These are phyloP conservation scores for Caradrina clavipalpis DNA, from an alignment of 2,888 invertebrate genomes.

Conservation along the genomic window DNA sequence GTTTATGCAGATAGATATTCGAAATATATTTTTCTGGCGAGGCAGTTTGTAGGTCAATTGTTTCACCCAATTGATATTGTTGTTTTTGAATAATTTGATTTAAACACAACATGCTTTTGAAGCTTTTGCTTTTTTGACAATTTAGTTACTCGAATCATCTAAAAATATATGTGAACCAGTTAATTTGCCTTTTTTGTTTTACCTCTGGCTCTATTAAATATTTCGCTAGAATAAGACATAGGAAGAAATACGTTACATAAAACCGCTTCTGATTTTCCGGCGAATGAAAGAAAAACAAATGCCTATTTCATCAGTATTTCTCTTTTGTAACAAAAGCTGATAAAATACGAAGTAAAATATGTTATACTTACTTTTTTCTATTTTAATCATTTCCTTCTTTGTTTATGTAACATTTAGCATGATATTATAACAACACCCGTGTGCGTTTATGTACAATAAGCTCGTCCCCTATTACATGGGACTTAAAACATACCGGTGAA, in stretches of 20 bases:
- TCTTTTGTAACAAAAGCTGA: neutral
- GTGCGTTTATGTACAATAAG: no score
- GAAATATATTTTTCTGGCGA: neutral
- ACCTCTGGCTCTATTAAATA: neutral
- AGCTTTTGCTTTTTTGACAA: neutral
- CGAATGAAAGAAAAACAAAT: slow-evolving; percentile 26
- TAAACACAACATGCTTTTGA: neutral
- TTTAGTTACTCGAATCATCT: no score
- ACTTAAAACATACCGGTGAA: no score
- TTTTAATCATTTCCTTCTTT: no score
- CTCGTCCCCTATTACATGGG: no score
- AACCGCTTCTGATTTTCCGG: neutral
- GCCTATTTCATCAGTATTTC: slow-evolving; percentile 1
- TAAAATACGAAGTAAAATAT: no score
- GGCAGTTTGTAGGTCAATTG: neutral
- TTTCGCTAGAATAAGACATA: neutral
- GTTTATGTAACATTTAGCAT: no score
- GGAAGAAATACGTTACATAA: slow-evolving; percentile 7
- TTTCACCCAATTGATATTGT: slow-evolving; percentile 3
- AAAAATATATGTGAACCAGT: no score
- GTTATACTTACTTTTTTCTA: no score
- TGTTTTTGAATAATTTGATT: slow-evolving; percentile 22
- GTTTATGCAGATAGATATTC: slow-evolving; percentile 20
- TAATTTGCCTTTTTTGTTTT: neutral
- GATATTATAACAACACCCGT: no score